Evolutionary conservation across 2,888 invertebrate genomes (phyloP), one percentile per base, ranked within the genome.

Genomic region (Salpingus planirostris): DNA sequence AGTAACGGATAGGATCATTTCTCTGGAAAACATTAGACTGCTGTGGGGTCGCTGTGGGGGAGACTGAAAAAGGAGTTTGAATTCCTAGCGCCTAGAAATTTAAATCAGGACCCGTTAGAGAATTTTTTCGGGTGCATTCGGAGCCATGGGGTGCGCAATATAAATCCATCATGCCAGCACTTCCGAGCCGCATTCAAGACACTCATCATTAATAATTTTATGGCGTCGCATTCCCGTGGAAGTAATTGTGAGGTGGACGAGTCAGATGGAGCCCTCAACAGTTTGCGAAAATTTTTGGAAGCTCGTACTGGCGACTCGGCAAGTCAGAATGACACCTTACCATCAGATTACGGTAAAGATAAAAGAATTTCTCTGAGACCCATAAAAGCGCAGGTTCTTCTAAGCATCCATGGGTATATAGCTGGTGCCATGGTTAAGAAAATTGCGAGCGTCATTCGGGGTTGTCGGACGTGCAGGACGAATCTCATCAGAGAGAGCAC

Each of bases 61-160:
- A 10, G 10, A 23, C 23, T 23, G 23, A 5, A 11, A 10, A 10
- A 8, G 4, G 4, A 11, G 8, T 23, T 7, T 23, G 10, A 5
- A 23, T 23, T 23, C 10, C 23, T 23, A 4, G 5, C 4, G 5
- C 5, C 23, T 10, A 8, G 10, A 11, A 23, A 23, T 11, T 42
- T 41, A 8, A 42, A 43, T 24, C 40, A 42, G 24, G 43, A 43
- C 15, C 38, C 43, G 7, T 7, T 43, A 10, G 38, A 43, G 27
- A 43, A 43, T 22, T 38, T 38, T 26, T 38, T 43, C 29, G 14
- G 25, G n/a, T 13, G 23, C 6, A 33, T 43, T 21, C 34, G 23
- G 4, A 23, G 23, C 23, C 23, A 23, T 11, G 23, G 23, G 7
- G 23, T 11, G 7, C 5, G 23, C 36, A 28, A 38, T 28, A 31